Conservation (phyloP, 2,888 invertebrate species). For the Onchidella celtica region DNA sequence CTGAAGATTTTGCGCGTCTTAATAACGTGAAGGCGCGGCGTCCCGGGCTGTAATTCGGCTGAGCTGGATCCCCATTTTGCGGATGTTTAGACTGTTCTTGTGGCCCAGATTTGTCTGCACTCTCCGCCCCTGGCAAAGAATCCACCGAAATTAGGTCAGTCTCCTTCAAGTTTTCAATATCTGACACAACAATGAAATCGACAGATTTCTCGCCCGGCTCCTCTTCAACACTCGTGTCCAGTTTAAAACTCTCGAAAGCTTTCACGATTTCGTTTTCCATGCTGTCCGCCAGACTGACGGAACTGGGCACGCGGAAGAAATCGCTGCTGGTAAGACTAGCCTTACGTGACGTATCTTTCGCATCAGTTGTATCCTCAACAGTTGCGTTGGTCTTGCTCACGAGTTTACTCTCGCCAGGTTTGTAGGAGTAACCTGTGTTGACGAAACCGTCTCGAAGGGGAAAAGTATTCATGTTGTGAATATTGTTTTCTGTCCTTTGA, state of each 20-base stretch:
- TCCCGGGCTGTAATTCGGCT: neutral
- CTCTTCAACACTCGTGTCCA: constrained; percentile 26
- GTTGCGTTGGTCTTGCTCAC: neutral
- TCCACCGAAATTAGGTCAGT: constrained; percentile 18
- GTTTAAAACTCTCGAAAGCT: constrained; percentile 58
- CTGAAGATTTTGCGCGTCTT: constrained; percentile 15
- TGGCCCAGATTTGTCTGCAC: neutral
- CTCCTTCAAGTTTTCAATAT: neutral
- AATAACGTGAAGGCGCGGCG: constrained; percentile 22
- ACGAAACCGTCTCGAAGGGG: constrained; percentile 34
- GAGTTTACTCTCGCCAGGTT: neutral
- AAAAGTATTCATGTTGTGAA: constrained; percentile 29
- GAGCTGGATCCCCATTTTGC: neutral
- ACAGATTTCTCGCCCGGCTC: neutral
- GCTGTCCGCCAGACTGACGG: constrained; percentile 72
- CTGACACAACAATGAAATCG: neutral
- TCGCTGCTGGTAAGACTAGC: constrained; percentile 59
- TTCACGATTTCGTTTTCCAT: constrained; percentile 71
- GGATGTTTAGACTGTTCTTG: neutral
- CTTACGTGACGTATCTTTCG: constrained; percentile 48
- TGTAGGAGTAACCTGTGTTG: constrained; percentile 42
- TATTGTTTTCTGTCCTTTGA: constrained; percentile 49
- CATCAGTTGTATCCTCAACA: neutral
- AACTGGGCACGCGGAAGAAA: constrained; percentile 69
- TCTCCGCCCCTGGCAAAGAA: neutral